Percentiles rank a stretch among this genome's conserved stretches.
Conservation (phyloP, 2,888 invertebrate species). For the Cosmorhoe ocellata region DNA sequence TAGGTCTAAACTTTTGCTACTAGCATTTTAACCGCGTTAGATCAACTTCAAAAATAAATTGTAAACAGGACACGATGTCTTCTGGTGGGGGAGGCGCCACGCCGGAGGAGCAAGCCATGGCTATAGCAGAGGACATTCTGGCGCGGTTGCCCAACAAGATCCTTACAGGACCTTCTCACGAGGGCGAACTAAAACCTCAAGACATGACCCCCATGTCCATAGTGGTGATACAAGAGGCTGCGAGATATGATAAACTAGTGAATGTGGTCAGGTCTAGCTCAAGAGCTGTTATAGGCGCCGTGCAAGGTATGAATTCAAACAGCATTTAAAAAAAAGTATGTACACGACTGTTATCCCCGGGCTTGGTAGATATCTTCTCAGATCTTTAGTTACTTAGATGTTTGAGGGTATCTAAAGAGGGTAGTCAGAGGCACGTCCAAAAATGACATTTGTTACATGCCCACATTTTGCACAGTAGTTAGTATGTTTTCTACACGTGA, state of each 20-base stretch:
- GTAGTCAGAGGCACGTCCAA: too few species aligned
- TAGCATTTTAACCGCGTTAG: too few species aligned
- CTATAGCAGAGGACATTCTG: conserved; percentile 90
- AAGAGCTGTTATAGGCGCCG: conserved; percentile 90
- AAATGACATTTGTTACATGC: too few species aligned
- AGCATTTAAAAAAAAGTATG: too few species aligned
- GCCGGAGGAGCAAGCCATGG: conserved; percentile 90
- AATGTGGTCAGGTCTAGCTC: conserved; percentile 88
- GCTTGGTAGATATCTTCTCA: too few species aligned
- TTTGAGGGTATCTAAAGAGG: too few species aligned
- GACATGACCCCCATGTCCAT: conserved; percentile 96
- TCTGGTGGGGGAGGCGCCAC: conserved; percentile 84
- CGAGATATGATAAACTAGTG: conserved; percentile 89
- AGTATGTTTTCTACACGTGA: too few species aligned
- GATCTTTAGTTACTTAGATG: too few species aligned
- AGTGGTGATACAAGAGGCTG: conserved; percentile 94
- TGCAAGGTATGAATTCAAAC: conserved; percentile 87
- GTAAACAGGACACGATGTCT: conserved; percentile 83
- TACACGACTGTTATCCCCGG: too few species aligned
- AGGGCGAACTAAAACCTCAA: conserved; percentile 87
- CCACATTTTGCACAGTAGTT: too few species aligned
- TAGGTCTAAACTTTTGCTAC: too few species aligned
- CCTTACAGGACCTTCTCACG: conserved; percentile 86
- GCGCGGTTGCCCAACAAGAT: conserved; percentile 86
- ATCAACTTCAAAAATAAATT: not conserved